These are phyloP conservation scores for Stichodactyla mertensii DNA, from an alignment of 64 coral and sea anemone genomes.

Conservation along the genomic window DNA sequence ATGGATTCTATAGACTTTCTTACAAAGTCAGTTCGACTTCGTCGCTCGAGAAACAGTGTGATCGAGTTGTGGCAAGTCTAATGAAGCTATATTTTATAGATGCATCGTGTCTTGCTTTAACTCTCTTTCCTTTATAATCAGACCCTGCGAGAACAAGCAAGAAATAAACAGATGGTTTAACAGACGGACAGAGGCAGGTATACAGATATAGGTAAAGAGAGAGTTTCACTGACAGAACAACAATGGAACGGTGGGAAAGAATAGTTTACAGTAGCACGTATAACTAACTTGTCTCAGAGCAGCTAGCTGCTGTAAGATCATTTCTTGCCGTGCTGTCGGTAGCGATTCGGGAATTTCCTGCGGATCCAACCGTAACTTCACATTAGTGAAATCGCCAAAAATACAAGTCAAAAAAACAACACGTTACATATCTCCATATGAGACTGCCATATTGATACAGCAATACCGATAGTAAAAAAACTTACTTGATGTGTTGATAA, in stretches of 20 bases:
- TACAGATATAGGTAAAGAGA: too few species aligned
- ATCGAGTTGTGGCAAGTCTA: not conserved
- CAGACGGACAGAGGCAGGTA: too few species aligned
- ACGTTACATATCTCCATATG: not conserved
- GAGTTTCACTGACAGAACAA: too few species aligned
- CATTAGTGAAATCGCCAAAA: not conserved
- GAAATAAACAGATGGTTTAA: not conserved
- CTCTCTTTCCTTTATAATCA: slow-evolving; percentile 1
- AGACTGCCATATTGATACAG: too few species aligned
- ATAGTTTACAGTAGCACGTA: not conserved
- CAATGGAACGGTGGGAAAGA: not conserved
- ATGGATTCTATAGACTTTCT: too few species aligned
- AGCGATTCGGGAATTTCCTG: slow-evolving; percentile 39
- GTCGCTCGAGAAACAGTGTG: too few species aligned
- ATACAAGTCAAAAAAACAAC: not conserved
- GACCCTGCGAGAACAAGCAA: not conserved
- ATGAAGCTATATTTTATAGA: not conserved
- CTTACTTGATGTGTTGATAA: not conserved
- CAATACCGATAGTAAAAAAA: not conserved
- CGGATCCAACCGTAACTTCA: not conserved
- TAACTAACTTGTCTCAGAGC: slow-evolving; percentile 56
- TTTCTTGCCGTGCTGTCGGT: slow-evolving; percentile 69
- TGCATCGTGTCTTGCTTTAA: not conserved
- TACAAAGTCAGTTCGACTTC: too few species aligned
- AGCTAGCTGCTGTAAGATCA: slow-evolving; percentile 80